A percentile compares a stretch with the other conserved stretches of the same genome.
Conservation (phyloP, 1,140 invertebrate species). For the Pectinophora gossypiella region DNA sequence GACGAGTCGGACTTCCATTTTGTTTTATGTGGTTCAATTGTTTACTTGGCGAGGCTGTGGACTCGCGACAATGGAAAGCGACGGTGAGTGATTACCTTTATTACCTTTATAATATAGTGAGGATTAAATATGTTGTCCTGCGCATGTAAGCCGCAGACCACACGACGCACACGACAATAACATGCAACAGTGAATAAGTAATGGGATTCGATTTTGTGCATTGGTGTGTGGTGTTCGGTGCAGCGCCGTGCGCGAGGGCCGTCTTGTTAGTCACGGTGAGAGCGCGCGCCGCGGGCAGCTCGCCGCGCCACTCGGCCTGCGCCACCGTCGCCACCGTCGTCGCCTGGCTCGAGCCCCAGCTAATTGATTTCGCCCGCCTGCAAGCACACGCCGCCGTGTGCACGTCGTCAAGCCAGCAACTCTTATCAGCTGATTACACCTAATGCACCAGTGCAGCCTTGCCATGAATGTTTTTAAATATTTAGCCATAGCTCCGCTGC, state of each 20-base stretch:
- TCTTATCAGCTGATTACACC: conserved; percentile 69
- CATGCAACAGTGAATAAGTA: conserved; percentile 66
- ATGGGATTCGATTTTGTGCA: conserved; percentile 71
- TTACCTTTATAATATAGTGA: no score
- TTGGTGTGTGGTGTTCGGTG: conserved; percentile 20
- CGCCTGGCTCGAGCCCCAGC: conserved; percentile 13
- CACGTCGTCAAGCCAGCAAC: conserved; percentile 29
- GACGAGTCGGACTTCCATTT: conserved; percentile 69
- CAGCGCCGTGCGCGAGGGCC: no score
- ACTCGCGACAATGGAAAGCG: conserved; percentile 67
- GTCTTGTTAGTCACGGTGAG: conserved; percentile 37
- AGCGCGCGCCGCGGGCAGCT: conserved; percentile 21
- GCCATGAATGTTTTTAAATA: background rate
- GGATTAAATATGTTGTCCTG: conserved; percentile 47
- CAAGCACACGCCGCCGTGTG: conserved; percentile 59
- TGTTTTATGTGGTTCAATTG: conserved; percentile 72
- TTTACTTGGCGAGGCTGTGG: conserved; percentile 58
- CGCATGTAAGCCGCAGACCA: conserved; percentile 64
- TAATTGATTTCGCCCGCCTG: conserved; percentile 58
- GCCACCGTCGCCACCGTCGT: conserved; percentile 5
- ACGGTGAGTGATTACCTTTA: conserved; percentile 68
- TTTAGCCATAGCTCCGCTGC: no score
- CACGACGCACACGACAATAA: conserved; percentile 58
- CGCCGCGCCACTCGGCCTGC: background rate
- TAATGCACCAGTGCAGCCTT: conserved; percentile 30